These are phyloP conservation scores for Drosophila emarginata DNA, from an alignment of 2,888 invertebrate species.

Conservation along the genomic window DNA sequence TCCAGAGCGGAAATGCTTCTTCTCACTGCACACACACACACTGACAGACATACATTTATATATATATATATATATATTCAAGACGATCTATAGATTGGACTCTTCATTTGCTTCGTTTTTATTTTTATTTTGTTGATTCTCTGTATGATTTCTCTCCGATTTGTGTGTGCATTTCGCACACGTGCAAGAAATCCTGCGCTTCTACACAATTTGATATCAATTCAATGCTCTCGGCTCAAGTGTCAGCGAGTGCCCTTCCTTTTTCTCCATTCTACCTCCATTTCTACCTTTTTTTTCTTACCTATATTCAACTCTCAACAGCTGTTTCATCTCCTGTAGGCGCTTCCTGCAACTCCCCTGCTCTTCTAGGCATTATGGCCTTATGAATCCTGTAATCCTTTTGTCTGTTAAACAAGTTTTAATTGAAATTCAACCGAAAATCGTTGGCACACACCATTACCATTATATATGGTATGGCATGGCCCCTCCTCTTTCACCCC, in stretches of 20 bases:
- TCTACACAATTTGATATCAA: conserved; percentile 70
- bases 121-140: no score
- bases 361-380: conserved; percentile 25
- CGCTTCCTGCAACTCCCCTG: conserved; percentile 79
- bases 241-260: conserved; percentile 62
- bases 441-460: conserved; percentile 68
- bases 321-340: conserved; percentile 63
- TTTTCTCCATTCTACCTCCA: conserved; percentile 6
- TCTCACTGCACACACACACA: neutral
- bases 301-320: conserved; percentile 43
- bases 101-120: neutral
- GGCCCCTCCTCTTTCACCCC: conserved; percentile 30
- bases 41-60: no score
- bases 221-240: conserved; percentile 60
- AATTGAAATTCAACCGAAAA: conserved; percentile 74
- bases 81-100: conserved; percentile 12
- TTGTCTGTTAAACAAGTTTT: conserved; percentile 61
- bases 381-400: conserved; percentile 61
- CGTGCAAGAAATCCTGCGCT: conserved; percentile 51
- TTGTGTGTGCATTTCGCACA: conserved; percentile 52
- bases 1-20: conserved; percentile 62
- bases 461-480: neutral
- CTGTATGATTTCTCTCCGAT: neutral
- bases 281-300: conserved; percentile 1
- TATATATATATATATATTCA: no score